Evolutionary conservation across 2,888 invertebrate genomes (phyloP).

Genomic region (Carpatolechia fugitivella): DNA sequence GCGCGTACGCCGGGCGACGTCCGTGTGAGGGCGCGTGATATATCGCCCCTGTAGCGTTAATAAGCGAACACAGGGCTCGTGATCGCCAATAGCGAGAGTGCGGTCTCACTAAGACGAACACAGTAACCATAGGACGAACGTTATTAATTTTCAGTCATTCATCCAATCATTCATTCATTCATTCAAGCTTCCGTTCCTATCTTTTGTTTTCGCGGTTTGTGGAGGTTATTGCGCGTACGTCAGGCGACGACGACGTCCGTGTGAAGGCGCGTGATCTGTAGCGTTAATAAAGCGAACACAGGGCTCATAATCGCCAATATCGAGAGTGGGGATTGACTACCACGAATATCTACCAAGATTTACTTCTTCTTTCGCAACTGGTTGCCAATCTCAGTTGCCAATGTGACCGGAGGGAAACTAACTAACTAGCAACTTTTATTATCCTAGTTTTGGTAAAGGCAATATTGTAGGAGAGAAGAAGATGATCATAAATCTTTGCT

Average conservation of each 20-base stretch:
- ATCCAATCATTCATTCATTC: too few species aligned
- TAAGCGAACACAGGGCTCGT: constrained; percentile 74
- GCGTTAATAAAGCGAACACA: constrained; percentile 77
- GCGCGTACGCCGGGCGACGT: constrained; percentile 39
- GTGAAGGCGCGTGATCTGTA: constrained; percentile 73
- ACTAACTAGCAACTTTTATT: too few species aligned
- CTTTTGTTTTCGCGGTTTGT: constrained; percentile 12
- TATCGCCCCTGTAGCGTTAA: constrained; percentile 76
- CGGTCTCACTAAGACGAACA: constrained; percentile 37
- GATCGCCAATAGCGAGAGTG: constrained; percentile 66
- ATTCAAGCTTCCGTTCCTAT: constrained; percentile 1
- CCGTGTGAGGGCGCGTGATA: constrained; percentile 73
- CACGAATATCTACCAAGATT: too few species aligned
- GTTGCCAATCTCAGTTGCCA: too few species aligned
- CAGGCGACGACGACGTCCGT: constrained; percentile 52
- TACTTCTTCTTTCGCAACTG: too few species aligned
- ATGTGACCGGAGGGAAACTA: too few species aligned
- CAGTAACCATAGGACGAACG: background rate
- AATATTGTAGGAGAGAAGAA: too few species aligned
- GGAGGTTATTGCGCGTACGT: constrained; percentile 31
- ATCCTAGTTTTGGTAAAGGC: background rate
- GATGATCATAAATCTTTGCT: too few species aligned
- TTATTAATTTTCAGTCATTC: too few species aligned
- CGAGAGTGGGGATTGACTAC: constrained; percentile 33
- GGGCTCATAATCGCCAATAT: constrained; percentile 74